A percentile compares a stretch with the other conserved stretches of the same genome.
Conservation (phyloP, 2,113 vertebrate genomes). For the Pongo pygmaeus region DNA sequence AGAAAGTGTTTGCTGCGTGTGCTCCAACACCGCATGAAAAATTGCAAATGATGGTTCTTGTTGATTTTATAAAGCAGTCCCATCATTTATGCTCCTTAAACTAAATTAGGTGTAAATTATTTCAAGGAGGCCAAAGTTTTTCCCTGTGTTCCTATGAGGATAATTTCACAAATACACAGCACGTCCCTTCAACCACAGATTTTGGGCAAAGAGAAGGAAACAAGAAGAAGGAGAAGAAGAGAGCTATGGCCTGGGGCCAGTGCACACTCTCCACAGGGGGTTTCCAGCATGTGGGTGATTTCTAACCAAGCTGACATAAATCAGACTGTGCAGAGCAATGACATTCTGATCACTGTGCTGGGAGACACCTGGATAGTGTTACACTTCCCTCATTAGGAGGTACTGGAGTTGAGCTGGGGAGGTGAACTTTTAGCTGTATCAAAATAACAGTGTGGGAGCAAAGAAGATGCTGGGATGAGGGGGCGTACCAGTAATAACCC, state of each 20-base stretch:
- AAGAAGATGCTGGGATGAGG: constrained; percentile 68
- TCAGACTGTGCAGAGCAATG: constrained; percentile 75
- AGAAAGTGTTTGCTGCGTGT: constrained; percentile 58
- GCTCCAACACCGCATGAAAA: constrained; percentile 15
- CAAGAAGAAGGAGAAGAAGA: constrained; percentile 48
- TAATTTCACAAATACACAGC: constrained; percentile 65
- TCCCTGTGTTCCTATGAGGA: constrained; percentile 64
- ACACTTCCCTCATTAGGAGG: constrained; percentile 80
- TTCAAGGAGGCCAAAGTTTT: constrained; percentile 75
- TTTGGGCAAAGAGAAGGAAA: constrained; percentile 61
- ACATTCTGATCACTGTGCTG: constrained; percentile 73
- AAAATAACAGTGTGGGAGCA: constrained; percentile 83
- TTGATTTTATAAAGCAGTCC: constrained; percentile 37
- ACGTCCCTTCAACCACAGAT: constrained; percentile 55
- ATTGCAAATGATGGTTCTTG: constrained; percentile 44
- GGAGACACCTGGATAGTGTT: constrained; percentile 83
- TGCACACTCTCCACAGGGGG: constrained; percentile 65
- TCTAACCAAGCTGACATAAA: constrained; percentile 82
- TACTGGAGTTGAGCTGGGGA: constrained; percentile 77
- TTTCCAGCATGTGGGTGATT: constrained; percentile 82
- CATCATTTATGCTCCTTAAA: constrained; percentile 58
- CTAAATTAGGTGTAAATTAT: constrained; percentile 73
- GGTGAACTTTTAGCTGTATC: constrained; percentile 82
- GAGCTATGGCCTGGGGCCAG: constrained; percentile 58
- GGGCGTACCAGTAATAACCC: constrained; percentile 75